Percentiles rank a stretch among this genome's conserved stretches.
These are phyloP conservation scores for Psilanteris sp. DNA, from an alignment of 1,140 invertebrate genomes.

Conservation along the genomic window DNA sequence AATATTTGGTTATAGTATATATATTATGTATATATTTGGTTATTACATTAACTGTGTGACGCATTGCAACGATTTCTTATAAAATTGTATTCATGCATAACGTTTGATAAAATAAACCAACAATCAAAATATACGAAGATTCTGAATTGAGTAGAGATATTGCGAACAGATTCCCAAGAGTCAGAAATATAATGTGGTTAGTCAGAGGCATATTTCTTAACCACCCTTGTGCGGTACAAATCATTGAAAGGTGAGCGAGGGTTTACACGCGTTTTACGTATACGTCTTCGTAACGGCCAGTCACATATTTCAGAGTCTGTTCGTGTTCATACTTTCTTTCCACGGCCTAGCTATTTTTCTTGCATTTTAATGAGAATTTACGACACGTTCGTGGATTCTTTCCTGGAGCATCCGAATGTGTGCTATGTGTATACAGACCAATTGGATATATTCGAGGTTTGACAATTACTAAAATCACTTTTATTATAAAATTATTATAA, in stretches of 20 bases:
- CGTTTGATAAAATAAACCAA: no score
- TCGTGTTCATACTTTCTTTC: constrained; percentile 52
- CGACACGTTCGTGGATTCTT: constrained; percentile 40
- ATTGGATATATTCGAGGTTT: constrained; percentile 28
- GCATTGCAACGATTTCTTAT: no score
- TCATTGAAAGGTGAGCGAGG: constrained; percentile 66
- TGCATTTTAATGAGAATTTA: constrained; percentile 63
- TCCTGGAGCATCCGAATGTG: constrained; percentile 12
- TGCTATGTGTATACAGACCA: background rate
- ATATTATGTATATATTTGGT: no score
- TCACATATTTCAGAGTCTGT: constrained; percentile 63
- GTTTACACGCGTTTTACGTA: constrained; percentile 57
- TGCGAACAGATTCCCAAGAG: constrained; percentile 27
- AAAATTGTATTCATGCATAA: no score
- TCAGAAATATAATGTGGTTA: constrained; percentile 58
- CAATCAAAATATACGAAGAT: constrained; percentile 47
- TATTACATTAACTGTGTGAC: no score
- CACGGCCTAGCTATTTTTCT: constrained; percentile 52
- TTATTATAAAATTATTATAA: no score
- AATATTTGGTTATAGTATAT: no score
- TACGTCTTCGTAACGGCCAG: constrained; percentile 65
- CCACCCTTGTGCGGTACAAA: constrained; percentile 56
- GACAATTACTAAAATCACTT: no score
- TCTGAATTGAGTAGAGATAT: constrained; percentile 25
- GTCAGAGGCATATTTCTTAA: constrained; percentile 60